Evolutionary conservation across 2,797 vertebrate genomes (phyloP), one percentile per base, ranked within the genome.

Genomic region (Hyperoplus lanceolatus): DNA sequence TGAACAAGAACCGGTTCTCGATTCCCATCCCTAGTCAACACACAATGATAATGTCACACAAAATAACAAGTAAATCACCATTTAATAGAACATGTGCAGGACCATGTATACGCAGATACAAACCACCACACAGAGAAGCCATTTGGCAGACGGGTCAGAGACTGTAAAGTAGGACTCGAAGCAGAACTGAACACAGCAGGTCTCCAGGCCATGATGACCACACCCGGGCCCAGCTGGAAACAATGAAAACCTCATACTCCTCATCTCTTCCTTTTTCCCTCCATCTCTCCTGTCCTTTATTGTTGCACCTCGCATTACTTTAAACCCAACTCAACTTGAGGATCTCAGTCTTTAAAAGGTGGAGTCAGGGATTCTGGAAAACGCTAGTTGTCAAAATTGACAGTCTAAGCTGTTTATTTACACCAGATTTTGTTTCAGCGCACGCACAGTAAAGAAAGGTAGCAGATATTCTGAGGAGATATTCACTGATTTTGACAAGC

Each of bases 151-250:
- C 6, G 75, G 79, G 71, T 82, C 77, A 59, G 82, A 83, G 84
- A 78, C 83, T 73, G 74, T 70, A 84, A 84, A 64, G 79, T 63
- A 84, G 74, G 73, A 85, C 79, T 75, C 36, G 3, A 71, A 77
- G 87, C 81, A 75, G 85, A 84, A 68, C 79, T 81, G 81, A 92
- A 89, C 88, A 73, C 90, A 87, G 84, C 82, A 73, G 90, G 93
- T 91, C 91, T 90, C 87, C 81, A 63, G 82, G 85, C 86, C 79
- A 57, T 72, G 74, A 82, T 73, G 87, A 88, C 94, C 94, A 93
- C 95, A 93, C 94, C 95, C 94, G 21, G 61, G 49, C 76, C 92
- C 94, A 95, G 95, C 93, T 96, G 95, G 90, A 93, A 93, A 82
- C 80, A 85, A 93, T 95, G 90, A 93, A 82, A 86, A 63, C 74